Conservation (phyloP, 2,797 vertebrate genomes). For the Rhinophrynus dorsalis region DNA sequence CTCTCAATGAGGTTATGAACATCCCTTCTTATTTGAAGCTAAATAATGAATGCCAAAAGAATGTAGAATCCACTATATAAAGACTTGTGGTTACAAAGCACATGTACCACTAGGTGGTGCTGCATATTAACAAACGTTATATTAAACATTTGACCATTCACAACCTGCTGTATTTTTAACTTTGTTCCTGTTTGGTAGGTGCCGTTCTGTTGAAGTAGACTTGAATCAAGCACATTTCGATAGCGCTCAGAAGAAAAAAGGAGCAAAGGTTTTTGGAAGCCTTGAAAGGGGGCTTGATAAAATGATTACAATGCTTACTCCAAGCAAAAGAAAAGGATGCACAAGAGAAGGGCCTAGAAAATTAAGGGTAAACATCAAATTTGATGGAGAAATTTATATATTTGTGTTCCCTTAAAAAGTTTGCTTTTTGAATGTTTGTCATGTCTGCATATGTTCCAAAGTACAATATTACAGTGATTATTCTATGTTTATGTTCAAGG, state of each 20-base stretch:
- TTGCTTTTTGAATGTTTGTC: too few relatives aligned
- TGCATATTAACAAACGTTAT: neutral
- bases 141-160: neutral
- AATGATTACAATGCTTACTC: conserved; percentile 90
- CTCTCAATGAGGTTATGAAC: too few relatives aligned
- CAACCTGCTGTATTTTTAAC: neutral
- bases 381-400: too few relatives aligned
- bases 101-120: conserved; percentile 41
- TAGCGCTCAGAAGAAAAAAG: conserved; percentile 84
- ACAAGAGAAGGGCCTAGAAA: conserved; percentile 76
- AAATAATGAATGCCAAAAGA: too few relatives aligned
- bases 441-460: too few relatives aligned
- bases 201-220: conserved; percentile 81
- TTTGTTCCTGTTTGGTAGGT: conserved; percentile 63
- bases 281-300: conserved; percentile 94
- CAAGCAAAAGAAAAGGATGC: conserved; percentile 78
- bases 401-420: too few relatives aligned
- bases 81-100: too few relatives aligned
- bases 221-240: conserved; percentile 66
- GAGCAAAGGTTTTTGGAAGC: conserved; percentile 84
- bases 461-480: too few relatives aligned
- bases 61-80: too few relatives aligned
- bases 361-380: conserved; percentile 74
- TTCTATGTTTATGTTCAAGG: conserved; percentile 65
- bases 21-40: too few relatives aligned